These are phyloP conservation scores for Epinotia brunnichana DNA, from an alignment of 2,888 invertebrate species.

Conservation along the genomic window DNA sequence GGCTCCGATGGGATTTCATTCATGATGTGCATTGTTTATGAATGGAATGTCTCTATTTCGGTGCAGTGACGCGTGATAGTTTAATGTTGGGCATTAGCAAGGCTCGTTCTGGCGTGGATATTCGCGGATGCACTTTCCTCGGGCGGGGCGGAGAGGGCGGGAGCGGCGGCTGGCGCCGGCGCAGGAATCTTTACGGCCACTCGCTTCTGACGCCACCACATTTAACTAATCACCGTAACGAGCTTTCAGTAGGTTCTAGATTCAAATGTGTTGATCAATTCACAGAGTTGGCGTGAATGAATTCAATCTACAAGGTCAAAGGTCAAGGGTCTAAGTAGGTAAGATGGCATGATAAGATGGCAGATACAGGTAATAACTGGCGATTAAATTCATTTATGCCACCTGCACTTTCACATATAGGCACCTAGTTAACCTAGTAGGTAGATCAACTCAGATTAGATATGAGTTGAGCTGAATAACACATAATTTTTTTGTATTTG, in stretches of 20 bases:
- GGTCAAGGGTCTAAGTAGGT: too few relatives aligned
- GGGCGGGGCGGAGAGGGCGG: conserved; percentile 49
- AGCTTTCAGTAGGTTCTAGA: conserved; percentile 5
- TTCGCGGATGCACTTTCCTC: conserved; percentile 69
- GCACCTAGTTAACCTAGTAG: too few relatives aligned
- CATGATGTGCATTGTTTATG: conserved; percentile 73
- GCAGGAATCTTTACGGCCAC: conserved; percentile 51
- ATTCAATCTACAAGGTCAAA: neutral
- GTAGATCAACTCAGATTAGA: too few relatives aligned
- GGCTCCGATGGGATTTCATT: conserved; percentile 68
- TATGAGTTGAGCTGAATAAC: too few relatives aligned
- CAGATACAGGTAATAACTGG: too few relatives aligned
- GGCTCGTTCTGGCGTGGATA: conserved; percentile 61
- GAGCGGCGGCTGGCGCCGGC: conserved; percentile 58
- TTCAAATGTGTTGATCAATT: neutral
- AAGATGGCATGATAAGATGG: too few relatives aligned
- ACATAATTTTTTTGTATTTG: too few relatives aligned
- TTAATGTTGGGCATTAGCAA: conserved; percentile 62
- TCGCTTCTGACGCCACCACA: conserved; percentile 41
- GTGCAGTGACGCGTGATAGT: conserved; percentile 69
- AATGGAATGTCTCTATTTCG: conserved; percentile 73
- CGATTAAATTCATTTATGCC: too few relatives aligned
- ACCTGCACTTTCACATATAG: too few relatives aligned
- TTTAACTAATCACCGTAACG: conserved; percentile 28
- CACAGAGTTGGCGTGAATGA: neutral